A percentile compares a stretch with the other conserved stretches of the same genome.
Evolutionary conservation across 1,140 invertebrate species (phyloP).

Genomic region (Wasmannia auropunctata): DNA sequence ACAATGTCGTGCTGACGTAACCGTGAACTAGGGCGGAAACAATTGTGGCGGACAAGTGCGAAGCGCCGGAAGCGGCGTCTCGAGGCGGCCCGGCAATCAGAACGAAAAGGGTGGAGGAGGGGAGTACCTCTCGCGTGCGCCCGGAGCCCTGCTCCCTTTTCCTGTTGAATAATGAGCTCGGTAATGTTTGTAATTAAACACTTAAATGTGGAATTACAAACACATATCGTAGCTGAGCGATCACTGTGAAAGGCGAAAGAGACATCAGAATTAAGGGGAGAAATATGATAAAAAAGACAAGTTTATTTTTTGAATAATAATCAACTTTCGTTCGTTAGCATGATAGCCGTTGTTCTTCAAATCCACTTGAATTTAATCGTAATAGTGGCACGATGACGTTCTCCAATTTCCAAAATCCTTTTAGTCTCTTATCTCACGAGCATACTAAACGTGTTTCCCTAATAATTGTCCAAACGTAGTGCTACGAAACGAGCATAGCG

Average conservation of each 20-base stretch:
- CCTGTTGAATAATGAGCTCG: slow-evolving; percentile 29
- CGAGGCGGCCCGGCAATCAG: slow-evolving; percentile 64
- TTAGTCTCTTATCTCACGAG: background rate
- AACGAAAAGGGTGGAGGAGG: slow-evolving; percentile 72
- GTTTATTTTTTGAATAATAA: background rate
- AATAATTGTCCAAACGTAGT: slow-evolving; percentile 32
- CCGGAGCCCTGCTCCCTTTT: background rate
- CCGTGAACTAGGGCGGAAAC: slow-evolving; percentile 84
- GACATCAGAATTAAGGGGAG: background rate
- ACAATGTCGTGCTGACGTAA: slow-evolving; percentile 84
- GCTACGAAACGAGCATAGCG: slow-evolving; percentile 49
- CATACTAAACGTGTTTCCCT: background rate
- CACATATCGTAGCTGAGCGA: background rate
- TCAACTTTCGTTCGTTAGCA: background rate
- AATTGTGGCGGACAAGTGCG: slow-evolving; percentile 84
- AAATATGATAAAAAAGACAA: background rate
- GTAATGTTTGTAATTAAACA: background rate
- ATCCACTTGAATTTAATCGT: background rate
- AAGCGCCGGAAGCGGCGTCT: slow-evolving; percentile 82
- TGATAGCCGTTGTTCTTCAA: background rate
- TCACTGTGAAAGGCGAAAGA: background rate
- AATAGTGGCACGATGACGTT: background rate
- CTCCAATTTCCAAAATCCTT: background rate
- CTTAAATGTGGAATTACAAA: background rate
- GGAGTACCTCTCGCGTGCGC: slow-evolving; percentile 26